phyloP scores from a whole-genome alignment of 1,140 invertebrate genomes.

The Uloborus diversus region DNA sequence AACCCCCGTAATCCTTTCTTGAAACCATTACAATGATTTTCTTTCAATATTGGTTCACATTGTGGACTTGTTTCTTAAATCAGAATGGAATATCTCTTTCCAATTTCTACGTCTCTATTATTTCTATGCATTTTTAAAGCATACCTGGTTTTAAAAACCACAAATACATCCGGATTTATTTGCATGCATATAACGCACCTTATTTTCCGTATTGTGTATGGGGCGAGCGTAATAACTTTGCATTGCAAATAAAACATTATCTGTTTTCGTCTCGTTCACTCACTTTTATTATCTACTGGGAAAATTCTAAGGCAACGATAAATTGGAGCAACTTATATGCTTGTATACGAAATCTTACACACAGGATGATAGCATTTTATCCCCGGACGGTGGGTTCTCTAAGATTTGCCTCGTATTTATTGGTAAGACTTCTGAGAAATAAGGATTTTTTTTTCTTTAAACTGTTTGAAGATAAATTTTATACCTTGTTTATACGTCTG shows the following conservation, averaged over 20 bases:
- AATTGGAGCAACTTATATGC: not conserved
- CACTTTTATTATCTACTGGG: not conserved
- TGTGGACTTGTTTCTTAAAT: slow-evolving; percentile 2
- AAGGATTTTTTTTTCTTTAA: no score
- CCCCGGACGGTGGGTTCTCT: no score
- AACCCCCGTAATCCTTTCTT: slow-evolving; percentile 2
- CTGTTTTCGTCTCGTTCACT: not conserved
- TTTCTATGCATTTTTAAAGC: not conserved
- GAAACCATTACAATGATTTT: slow-evolving; percentile 30
- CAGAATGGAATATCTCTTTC: slow-evolving; percentile 25
- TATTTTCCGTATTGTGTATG: slow-evolving; percentile 31
- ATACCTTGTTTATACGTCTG: no score
- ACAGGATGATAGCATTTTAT: no score
- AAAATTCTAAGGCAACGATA: not conserved
- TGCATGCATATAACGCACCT: slow-evolving; percentile 1
- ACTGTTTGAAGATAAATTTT: no score
- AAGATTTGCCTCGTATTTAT: no score
- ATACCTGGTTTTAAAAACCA: not conserved
- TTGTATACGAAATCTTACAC: not conserved
- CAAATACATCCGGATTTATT: slow-evolving; percentile 28
- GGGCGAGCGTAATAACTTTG: slow-evolving; percentile 37
- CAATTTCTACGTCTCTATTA: not conserved
- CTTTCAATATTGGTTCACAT: slow-evolving; percentile 24
- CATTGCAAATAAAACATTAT: slow-evolving; percentile 44
- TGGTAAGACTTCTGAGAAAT: no score